Base-by-base conservation (phyloP, 2,797 vertebrate genomes). In the Hemibagrus guttatus region DNA sequence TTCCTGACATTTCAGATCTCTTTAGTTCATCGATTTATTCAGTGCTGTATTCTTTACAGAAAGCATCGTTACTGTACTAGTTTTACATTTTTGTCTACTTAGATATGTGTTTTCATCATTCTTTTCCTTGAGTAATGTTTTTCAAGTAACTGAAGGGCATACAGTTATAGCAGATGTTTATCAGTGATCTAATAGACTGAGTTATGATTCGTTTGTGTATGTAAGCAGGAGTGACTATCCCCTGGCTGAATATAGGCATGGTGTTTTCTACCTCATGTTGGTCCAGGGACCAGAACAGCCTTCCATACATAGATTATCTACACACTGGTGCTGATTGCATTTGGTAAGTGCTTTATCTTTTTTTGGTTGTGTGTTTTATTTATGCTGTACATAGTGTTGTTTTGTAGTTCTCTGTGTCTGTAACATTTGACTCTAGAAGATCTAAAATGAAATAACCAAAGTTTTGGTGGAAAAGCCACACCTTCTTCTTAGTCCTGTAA, bases 221-320 rank as follows among this genome's bases (percentile, higher is more conserved):
- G 64, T 59, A 17, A 80, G 75, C 69, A 99, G 98, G 98, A 96
- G 98, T 99, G 95, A 99, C 98, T 94, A 97, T 99, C 96, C 98
- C 98, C 96, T 99, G 98, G 98, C 97, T 99, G 92, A 99, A 99
- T 92, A 98, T 99, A 93, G 98, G 98, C 96, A 99, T 99, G 98
- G 97, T 99, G 95, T 99, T 99, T 97, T 99, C 98, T 99, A 99
- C 98, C 98, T 99, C 98, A 98, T 99, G 98, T 97, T 99, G 98
- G 98, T 99, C 98, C 96, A 97, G 96, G 96, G 98, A 99, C 97
- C 98, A 99, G 97, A 99, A 99, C 94, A 97, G 98, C 98, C 98
- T 99, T 98, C 98, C 98, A 93, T 99, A 97, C 93, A 98, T 99
- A 91, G 98, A 99, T 99, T 99, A 99, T 96, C 97, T 99, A 98